A percentile compares a stretch with the other conserved stretches of the same genome.
These are phyloP conservation scores for Melopsittacus undulatus DNA, from an alignment of 2,797 vertebrate genomes.

Conservation along the genomic window DNA sequence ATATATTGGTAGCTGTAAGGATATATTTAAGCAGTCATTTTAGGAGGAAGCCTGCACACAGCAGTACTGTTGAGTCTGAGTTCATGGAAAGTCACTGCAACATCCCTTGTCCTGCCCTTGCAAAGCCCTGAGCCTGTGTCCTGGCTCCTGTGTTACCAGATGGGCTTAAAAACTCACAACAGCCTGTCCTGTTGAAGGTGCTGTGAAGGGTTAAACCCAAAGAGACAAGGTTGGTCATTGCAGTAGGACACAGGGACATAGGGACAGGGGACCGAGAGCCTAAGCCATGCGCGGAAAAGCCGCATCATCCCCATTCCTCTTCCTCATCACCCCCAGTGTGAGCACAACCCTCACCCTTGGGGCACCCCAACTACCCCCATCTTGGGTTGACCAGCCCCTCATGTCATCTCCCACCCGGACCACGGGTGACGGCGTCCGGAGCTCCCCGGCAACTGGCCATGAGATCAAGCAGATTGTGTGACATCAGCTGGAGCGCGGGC, in stretches of 20 bases:
- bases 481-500: slow-evolving; percentile 59
- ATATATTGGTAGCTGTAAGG: background rate
- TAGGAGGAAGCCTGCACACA: background rate
- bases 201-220: background rate
- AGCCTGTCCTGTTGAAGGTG: background rate
- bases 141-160: background rate
- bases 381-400: background rate
- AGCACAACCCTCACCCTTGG: background rate
- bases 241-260: background rate
- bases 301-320: background rate
- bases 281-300: background rate
- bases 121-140: background rate
- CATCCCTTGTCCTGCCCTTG: background rate
- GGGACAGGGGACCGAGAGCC: background rate
- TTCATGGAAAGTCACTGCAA: background rate
- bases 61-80: background rate
- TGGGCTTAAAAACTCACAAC: background rate
- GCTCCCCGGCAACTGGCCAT: slow-evolving; percentile 25
- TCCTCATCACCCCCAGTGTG: rapidly evolving
- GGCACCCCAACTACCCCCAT: background rate
- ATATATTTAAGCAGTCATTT: background rate
- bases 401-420: background rate
- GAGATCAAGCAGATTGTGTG: slow-evolving; percentile 58
- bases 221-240: background rate
- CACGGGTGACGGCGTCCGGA: background rate